Evolutionary conservation across 2,888 invertebrate species (phyloP), one percentile per base, ranked within the genome.

Genomic region (Aleiodes leptofemur): DNA sequence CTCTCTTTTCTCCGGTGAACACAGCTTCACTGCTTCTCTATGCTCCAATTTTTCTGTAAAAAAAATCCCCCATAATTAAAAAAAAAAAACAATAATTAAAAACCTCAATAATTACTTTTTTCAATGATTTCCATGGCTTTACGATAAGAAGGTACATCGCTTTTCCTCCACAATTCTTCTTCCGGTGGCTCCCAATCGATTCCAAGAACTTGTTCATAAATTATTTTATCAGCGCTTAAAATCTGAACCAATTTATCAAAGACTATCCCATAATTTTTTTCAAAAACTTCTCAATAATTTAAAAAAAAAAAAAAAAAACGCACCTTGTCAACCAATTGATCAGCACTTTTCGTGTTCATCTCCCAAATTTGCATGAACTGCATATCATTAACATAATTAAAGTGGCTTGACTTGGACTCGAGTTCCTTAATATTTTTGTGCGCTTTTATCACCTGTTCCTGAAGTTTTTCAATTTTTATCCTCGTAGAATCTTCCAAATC

Each of bases 361-460:
- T 92, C 90, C 94, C 94, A 94, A 71, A 94, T 90, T 59, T 90
- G 87, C 78, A 88, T 88, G 80, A 91, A 95, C 84, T 93, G 94
- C 76, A 91, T 92, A 82, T 94, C 92, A 84, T 95, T 95, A 1
- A 90, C 87, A 38, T 84, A 88, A 0, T 94, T 91, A 82, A 96
- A 94, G 82, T 93, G 92, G 77, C 92, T 90, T 0, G 94, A 92
- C 85, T 96, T 95, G n/a, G 91, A 90, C 84, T 95, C 94, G 69
- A 95, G 90, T 16, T 95, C 94, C 3, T 91, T 89, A 89, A 96
- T 94, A 76, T 91, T 92, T 78, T 92, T 91, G 84, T 94, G 93
- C 59, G 95, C 87, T 82, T 93, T 93, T 2, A 91, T 89, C 1
- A 96, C 93, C 83, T 96, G 95, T 0, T 92, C 90, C 0, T 93